Evolutionary conservation across 92 coral and sea anemone genomes (phyloP), one percentile per base, ranked within the genome.

Genomic region (Bergia puertoricense): DNA sequence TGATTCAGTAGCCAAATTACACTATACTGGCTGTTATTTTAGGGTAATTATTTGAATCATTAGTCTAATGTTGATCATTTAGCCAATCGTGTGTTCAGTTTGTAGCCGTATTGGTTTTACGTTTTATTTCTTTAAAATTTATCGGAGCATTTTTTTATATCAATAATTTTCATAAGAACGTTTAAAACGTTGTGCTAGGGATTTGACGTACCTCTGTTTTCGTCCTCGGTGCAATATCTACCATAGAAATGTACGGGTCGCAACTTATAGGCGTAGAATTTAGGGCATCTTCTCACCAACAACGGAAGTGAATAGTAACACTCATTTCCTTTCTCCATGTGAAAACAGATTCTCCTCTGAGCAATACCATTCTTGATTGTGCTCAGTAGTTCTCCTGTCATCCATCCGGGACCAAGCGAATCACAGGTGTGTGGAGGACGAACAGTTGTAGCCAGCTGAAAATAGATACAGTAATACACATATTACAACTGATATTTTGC

Each of bases 241-340:
- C 81, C 81, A n/a, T 44, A 77, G 65, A 77, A 77, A 45, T 8
- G 1, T 1, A 77, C 4, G 7, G 57, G 11, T 46, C 46, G 81
- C 40, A 77, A n/a, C 40, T 77, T 77, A 46, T 77, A 77, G 40
- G 81, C 81, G 16, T 20, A 77, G 50, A 77, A 77, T 5, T 65
- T 65, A 23, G 81, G 81, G 23, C 81, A 77, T 45, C 81, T 36
- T 77, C 81, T 46, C 3, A 77, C 81, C 81, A 77, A 9, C 16
- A 46, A 36, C 5, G 81, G 40, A 18, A 77, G 81, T 16, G 81
- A 44, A 20, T 77, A 77, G 6, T 44, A 43, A 45, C 81, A 77
- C 22, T 45, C 40, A 9, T 46, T 77, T 16, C 81, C 62, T 22
- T 20, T 62, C 16, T 45, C 81, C 57, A 77, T 8, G 59, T 20